Conservation (phyloP, 2,797 vertebrate genomes). For the Pipistrellus nathusii region DNA sequence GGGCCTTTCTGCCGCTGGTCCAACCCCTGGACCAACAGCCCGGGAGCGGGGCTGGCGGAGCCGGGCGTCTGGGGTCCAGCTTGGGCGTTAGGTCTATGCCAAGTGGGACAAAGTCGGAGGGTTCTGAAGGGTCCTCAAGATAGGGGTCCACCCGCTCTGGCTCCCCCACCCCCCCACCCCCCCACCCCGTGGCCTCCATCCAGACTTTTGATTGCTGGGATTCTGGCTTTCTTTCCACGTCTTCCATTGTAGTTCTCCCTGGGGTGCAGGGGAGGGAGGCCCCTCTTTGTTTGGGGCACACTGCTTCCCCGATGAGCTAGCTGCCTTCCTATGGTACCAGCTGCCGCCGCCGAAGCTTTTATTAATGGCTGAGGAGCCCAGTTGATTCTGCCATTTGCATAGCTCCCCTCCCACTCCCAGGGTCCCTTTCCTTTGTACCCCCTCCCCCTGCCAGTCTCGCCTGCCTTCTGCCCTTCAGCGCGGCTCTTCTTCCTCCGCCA, state of each 20-base stretch:
- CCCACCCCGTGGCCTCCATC: no score
- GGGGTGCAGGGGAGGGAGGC: not conserved
- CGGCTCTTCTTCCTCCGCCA: slow-evolving; percentile 52
- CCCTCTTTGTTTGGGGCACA: slow-evolving; percentile 53
- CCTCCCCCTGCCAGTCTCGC: slow-evolving; percentile 65
- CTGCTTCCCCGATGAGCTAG: not conserved
- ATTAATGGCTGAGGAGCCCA: slow-evolving; percentile 50
- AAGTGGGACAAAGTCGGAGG: not conserved
- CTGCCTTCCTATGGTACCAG: not conserved
- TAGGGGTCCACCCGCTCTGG: not conserved
- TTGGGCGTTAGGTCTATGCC: not conserved
- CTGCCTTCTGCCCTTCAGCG: slow-evolving; percentile 72
- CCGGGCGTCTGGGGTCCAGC: not conserved
- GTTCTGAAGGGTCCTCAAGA: not conserved
- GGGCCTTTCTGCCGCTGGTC: not conserved
- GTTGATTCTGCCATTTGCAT: slow-evolving; percentile 51
- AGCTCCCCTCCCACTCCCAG: slow-evolving; percentile 49
- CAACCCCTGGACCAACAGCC: not conserved
- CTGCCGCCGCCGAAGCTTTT: slow-evolving; percentile 33
- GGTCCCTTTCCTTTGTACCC: slow-evolving; percentile 69
- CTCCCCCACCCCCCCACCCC: no score
- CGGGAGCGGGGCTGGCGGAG: not conserved
- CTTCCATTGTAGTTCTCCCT: not conserved
- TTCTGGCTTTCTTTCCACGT: not conserved
- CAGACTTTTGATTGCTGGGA: not conserved